These are phyloP conservation scores for Heliocidaris erythrogramma DNA, from an alignment of 35 echinoderm and acorn worm species.

Conservation along the genomic window DNA sequence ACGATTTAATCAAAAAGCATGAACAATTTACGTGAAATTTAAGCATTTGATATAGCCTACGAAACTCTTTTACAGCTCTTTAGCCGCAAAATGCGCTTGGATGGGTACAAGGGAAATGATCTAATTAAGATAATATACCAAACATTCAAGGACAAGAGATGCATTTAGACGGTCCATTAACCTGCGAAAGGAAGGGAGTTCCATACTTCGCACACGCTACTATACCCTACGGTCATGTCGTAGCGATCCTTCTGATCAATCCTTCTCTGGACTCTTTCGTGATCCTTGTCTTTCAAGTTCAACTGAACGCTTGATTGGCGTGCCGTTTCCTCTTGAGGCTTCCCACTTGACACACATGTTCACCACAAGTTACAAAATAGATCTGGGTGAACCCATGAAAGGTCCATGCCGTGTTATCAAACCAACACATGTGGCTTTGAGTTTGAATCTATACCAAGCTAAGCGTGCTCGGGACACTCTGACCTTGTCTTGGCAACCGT, in stretches of 20 bases:
- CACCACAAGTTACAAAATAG: neutral
- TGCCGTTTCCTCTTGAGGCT: neutral
- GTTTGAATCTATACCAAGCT: neutral
- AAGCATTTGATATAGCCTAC: too few species aligned
- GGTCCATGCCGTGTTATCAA: neutral
- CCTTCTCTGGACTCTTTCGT: neutral
- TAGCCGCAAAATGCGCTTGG: neutral
- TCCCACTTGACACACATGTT: constrained; percentile 9
- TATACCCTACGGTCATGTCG: neutral
- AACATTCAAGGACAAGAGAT: neutral
- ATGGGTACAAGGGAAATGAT: neutral
- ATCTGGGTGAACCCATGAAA: neutral
- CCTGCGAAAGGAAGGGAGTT: neutral
- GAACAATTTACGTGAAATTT: too few species aligned
- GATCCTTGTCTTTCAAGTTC: constrained; percentile 3
- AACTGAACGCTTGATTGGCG: neutral
- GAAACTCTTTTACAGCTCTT: neutral
- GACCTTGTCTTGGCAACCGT: too few species aligned
- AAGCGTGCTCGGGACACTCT: too few species aligned
- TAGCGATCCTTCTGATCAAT: neutral
- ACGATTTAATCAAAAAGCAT: too few species aligned
- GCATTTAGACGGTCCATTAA: neutral
- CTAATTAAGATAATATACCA: neutral
- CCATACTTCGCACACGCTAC: neutral
- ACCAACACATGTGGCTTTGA: neutral